Evolutionary conservation across 2,113 vertebrate species (phyloP), one percentile per base, ranked within the genome.

Genomic region (Salvelinus alpinus): DNA sequence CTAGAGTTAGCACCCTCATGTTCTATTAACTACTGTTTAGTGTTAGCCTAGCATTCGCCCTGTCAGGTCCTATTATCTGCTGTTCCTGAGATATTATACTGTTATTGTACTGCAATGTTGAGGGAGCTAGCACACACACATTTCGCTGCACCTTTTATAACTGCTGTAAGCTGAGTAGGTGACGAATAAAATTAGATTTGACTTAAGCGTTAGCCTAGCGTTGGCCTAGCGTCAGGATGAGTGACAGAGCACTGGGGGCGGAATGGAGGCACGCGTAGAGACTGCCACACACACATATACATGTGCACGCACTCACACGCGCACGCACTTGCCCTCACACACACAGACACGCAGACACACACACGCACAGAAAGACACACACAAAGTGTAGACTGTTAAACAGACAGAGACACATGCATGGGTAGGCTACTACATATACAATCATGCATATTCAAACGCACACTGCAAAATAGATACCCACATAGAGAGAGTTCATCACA

Each of bases 151-250:
- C 8, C 8, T 38, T 38, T 38, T 44, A 12, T 44, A 44, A 9
- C 38, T 44, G 38, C 38, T 44, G 38, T 44, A 44, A 44, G 38
- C 38, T 44, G 38, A 11, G 38, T 44, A 9, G 7, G 8, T 38
- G 38, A 9, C 2, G 8, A 38, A 38, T 38, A 44, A 44, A 44
- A 44, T 44, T 11, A 11, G 8, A 44, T 44, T 44, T 44, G 38
- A 44, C 38, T 38, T 38, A 38, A 9, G 38, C 38, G 38, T 38
- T 44, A 54, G 51, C 51, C 14, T 71, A 67, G 85, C 85, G 77
- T 84, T 91, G 88, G 59, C 79, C 72, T 90, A 84, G 72, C 54
- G 84, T 92, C 89, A 89, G 71, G 51, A 64, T 88, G 88, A 92
- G 31, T 88, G 89, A 89, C 89, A 87, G 79, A 12, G 60, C 72